Percentiles rank a stretch among this genome's conserved stretches.
Conservation (phyloP, 1,140 invertebrate genomes). For the Drosophila obscura region DNA sequence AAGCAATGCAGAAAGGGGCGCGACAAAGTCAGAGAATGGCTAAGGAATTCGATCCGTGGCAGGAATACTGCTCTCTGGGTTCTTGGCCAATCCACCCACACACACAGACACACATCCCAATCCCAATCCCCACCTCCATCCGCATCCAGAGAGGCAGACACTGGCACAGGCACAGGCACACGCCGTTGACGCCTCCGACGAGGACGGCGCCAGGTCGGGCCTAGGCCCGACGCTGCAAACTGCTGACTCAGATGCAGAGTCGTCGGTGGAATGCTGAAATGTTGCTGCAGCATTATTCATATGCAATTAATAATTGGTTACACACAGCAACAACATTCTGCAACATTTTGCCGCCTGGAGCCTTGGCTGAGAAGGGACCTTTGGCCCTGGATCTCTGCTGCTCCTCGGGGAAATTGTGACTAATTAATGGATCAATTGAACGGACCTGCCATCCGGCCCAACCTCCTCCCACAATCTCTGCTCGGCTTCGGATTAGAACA, state of each 20-base stretch:
- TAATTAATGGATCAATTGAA: slow-evolving; percentile 48
- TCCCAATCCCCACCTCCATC: too few relatives aligned
- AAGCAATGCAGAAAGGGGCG: slow-evolving; percentile 73
- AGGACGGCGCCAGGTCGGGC: slow-evolving; percentile 60
- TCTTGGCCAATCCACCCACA: slow-evolving; percentile 45
- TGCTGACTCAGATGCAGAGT: slow-evolving; percentile 61
- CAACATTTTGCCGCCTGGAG: slow-evolving; percentile 61
- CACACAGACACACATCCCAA: neutral
- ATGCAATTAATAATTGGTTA: slow-evolving; percentile 83
- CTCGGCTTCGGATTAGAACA: slow-evolving; percentile 61
- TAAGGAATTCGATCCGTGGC: too few relatives aligned
- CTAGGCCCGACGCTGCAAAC: slow-evolving; percentile 33
- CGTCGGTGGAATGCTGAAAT: slow-evolving; percentile 53
- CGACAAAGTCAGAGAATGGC: slow-evolving; percentile 45
- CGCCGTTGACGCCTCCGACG: slow-evolving; percentile 75
- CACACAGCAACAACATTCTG: neutral
- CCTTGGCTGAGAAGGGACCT: slow-evolving; percentile 43
- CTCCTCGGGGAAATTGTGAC: slow-evolving; percentile 30
- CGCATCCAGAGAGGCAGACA: neutral
- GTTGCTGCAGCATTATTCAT: slow-evolving; percentile 64
- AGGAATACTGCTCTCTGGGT: too few relatives aligned
- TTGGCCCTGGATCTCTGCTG: slow-evolving; percentile 31
- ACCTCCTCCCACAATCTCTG: too few relatives aligned
- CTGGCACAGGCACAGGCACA: slow-evolving; percentile 56
- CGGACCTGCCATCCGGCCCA: too few relatives aligned